Base-by-base conservation (phyloP, 2,888 invertebrate genomes). In the Leptopilina myrica region DNA sequence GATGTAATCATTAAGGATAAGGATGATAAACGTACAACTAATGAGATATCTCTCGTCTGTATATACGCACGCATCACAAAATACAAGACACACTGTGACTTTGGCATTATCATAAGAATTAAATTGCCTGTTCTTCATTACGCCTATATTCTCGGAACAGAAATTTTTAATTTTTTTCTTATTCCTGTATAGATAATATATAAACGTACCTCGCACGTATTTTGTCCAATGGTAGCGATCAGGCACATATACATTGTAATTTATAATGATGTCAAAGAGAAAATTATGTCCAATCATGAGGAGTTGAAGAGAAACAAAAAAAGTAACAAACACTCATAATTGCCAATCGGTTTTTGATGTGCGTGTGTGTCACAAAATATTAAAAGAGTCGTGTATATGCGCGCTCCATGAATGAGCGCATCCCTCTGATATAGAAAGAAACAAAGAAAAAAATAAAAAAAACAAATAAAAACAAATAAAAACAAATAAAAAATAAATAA, bases 311-410 rank as follows among this genome's bases (percentile, higher is more conserved):
- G 33, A 56, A 73, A 33, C 7, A 73, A 73, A 20, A 20, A 20
- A 20, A 56, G 53, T 33, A 73, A 73, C 73, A 73, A 73, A 73
- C 73, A 73, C 26, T 73, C 53, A 53, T 73, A 73, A 73, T 73
- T 73, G 49, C 73, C 73, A 56, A 33, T 33, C 33, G 33, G 33
- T 33, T 33, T 33, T 33, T 33, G 33, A 33, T 33, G 33, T 33
- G 33, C 33, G 33, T 33, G 33, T 33, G 33, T 33, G 33, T 33
- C 33, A 33, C 3, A 33, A 33, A 33, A 33, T 33, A 33, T 33
- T 3, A 33, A 33, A 33, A 33, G 33, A 33, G 33, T 20, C 1
- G 0, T 20, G 20, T 20, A 3, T 33, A 3, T 33, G 33, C 5
- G 33, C 33, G 33, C 33, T 33, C 33, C 33, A 33, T 33, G 2